phyloP scores from a whole-genome alignment of 2,797 vertebrate species.

The Pelodytes ibericus region DNA sequence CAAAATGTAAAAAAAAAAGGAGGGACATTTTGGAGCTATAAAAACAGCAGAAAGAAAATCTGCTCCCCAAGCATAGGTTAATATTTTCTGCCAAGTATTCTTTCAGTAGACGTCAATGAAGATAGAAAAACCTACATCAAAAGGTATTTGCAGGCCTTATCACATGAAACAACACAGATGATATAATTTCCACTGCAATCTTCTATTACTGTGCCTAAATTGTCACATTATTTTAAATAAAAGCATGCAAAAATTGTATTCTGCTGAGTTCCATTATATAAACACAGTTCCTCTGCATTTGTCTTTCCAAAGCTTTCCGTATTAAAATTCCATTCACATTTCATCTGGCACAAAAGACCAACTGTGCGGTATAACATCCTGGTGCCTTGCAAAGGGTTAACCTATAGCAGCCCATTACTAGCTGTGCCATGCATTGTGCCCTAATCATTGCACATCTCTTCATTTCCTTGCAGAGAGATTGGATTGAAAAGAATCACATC shows the following conservation, averaged over 20 bases:
- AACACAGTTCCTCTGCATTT: not conserved
- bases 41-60: no score
- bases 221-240: not conserved
- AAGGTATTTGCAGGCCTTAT: not conserved
- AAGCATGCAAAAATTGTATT: not conserved
- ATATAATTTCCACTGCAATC: no score
- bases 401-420: conserved; percentile 11
- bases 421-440: conserved; percentile 28
- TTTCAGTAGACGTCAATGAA: no score
- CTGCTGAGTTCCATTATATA: not conserved
- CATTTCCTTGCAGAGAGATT: conserved; percentile 35
- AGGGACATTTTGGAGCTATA: no score
- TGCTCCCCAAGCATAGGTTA: no score
- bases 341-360: not conserved
- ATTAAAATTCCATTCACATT: not conserved
- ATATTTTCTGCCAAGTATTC: no score
- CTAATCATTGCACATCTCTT: conserved; percentile 42
- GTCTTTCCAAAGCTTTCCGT: not conserved
- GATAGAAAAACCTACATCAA: not conserved
- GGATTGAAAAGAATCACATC: conserved; percentile 39
- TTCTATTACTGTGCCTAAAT: not conserved
- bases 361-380: not conserved
- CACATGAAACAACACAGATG: no score
- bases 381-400: not conserved
- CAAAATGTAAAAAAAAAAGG: no score